Conservation (phyloP, 2,797 vertebrate species). For the Spondyliosoma cantharus region DNA sequence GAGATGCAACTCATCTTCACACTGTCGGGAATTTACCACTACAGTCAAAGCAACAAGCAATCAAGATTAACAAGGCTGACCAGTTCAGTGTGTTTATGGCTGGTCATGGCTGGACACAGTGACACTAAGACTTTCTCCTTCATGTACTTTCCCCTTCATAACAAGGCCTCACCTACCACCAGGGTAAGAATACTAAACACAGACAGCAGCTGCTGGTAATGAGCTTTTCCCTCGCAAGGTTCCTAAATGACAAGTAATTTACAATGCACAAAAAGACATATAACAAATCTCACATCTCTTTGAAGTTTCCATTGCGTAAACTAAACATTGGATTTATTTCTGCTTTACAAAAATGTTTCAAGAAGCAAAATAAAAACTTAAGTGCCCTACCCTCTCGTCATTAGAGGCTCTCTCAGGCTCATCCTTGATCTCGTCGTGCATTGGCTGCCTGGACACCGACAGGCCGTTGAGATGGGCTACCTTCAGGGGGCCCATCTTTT, state of each 20-base stretch:
- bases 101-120: not conserved
- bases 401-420: constrained; percentile 90
- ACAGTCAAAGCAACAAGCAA: not conserved
- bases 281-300: not conserved
- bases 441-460: constrained; percentile 87
- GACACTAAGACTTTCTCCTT: not conserved
- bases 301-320: not conserved
- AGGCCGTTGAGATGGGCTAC: constrained; percentile 93
- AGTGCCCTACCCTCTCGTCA: constrained; percentile 90
- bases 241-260: not conserved
- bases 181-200: not conserved
- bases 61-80: constrained; percentile 24
- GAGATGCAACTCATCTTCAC: accelerated
- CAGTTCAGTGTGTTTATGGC: constrained; percentile 5
- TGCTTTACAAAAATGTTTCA: not conserved
- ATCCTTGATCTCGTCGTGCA: constrained; percentile 88
- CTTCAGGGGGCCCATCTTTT: constrained; percentile 94
- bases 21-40: not conserved
- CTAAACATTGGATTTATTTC: not conserved
- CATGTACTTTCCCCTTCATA: not conserved
- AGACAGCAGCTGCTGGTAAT: not conserved
- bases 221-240: not conserved
- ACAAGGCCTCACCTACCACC: not conserved
- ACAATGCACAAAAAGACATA: not conserved
- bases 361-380: not conserved